Evolutionary conservation across 2,888 invertebrate genomes (phyloP).

Genomic region (Platerodrilus igneus): DNA sequence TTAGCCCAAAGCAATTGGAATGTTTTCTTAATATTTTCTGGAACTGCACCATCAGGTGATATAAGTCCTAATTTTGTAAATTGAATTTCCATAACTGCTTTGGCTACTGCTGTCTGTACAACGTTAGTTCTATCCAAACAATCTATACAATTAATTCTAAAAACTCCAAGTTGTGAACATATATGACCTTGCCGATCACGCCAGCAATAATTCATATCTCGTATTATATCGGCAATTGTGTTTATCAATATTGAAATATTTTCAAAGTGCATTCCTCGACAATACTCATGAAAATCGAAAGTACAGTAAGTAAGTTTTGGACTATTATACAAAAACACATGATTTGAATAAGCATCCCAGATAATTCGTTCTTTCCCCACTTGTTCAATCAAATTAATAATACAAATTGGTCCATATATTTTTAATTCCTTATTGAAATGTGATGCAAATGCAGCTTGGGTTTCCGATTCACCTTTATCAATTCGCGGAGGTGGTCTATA

Average conservation of each 20-base stretch:
- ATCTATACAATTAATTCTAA: constrained; percentile 98
- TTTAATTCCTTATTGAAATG: constrained; percentile 80
- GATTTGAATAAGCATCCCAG: constrained; percentile 86
- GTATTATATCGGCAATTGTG: constrained; percentile 75
- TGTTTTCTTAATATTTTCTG: constrained; percentile 68
- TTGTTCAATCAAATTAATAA: constrained; percentile 91
- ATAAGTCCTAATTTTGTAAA: constrained; percentile 90
- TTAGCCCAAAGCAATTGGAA: constrained; percentile 97
- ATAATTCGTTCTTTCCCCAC: constrained; percentile 88
- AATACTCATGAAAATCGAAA: constrained; percentile 98
- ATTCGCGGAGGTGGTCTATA: constrained; percentile 94
- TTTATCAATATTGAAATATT: constrained; percentile 88
- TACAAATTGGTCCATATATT: constrained; percentile 70
- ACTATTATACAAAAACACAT: constrained; percentile 77
- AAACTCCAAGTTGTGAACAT: constrained; percentile 85
- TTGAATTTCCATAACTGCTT: constrained; percentile 87
- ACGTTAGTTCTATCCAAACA: constrained; percentile 98
- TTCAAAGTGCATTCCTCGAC: constrained; percentile 97
- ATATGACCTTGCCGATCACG: constrained; percentile 85
- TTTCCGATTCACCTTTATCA: constrained; percentile 84
- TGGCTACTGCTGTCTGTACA: constrained; percentile 91
- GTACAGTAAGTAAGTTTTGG: constrained; percentile 82
- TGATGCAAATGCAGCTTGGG: constrained; percentile 78
- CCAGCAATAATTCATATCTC: constrained; percentile 93
- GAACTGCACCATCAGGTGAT: constrained; percentile 82